Conservation (phyloP, 2,888 invertebrate genomes). For the Anaspis maculata region DNA sequence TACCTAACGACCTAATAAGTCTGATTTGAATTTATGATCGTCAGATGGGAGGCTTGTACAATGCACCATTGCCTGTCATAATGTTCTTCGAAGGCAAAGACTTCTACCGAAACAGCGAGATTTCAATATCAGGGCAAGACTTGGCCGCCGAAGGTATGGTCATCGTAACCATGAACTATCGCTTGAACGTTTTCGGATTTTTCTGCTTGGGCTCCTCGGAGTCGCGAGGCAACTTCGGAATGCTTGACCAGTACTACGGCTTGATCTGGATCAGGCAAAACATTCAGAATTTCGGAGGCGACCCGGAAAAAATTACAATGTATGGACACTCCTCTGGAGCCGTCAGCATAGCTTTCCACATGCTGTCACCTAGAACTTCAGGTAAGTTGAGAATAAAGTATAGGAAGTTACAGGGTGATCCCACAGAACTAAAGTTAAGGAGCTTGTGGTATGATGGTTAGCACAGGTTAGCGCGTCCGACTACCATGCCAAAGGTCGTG, state of each 20-base stretch:
- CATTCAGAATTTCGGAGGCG: constrained; percentile 72
- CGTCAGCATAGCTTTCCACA: constrained; percentile 57
- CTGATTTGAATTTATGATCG: no score
- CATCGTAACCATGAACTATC: constrained; percentile 61
- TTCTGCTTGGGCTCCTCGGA: constrained; percentile 48
- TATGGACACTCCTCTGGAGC: constrained; percentile 78
- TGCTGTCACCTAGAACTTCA: constrained; percentile 57
- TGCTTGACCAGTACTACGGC: constrained; percentile 78
- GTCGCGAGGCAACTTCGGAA: constrained; percentile 74
- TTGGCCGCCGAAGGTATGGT: constrained; percentile 62
- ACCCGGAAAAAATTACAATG: constrained; percentile 67
- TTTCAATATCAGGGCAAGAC: constrained; percentile 58
- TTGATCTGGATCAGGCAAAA: constrained; percentile 70
- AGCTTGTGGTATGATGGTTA: no score
- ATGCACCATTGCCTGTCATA: constrained; percentile 57
- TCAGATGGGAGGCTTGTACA: no score
- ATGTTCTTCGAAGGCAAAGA: constrained; percentile 61
- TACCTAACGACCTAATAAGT: no score
- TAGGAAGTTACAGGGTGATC: no score
- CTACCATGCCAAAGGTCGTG: no score
- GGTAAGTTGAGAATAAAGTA: no score
- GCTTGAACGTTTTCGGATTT: constrained; percentile 64
- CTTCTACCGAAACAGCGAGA: constrained; percentile 45
- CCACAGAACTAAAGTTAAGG: no score
- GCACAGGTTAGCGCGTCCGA: no score